phyloP scores from a whole-genome alignment of 2,888 invertebrate genomes.

The Neelides folsomi region DNA sequence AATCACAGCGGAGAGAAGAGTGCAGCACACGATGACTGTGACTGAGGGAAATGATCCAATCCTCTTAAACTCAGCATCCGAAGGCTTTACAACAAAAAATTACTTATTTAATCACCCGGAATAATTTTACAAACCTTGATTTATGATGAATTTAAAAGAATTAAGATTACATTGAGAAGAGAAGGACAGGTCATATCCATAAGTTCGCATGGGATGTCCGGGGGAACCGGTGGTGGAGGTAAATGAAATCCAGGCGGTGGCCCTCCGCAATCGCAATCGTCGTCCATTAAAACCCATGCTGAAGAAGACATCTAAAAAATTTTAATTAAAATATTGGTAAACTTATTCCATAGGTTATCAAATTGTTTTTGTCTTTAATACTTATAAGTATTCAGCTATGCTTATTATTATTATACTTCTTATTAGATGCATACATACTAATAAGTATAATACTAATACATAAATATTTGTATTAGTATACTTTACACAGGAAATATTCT shows the following conservation, averaged over 20 bases:
- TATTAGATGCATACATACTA: too few species aligned
- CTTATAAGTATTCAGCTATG: too few species aligned
- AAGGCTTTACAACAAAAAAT: conserved; percentile 19
- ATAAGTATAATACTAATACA: too few species aligned
- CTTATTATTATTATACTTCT: too few species aligned
- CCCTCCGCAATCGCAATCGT: conserved; percentile 30
- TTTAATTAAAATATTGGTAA: too few species aligned
- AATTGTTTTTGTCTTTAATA: too few species aligned
- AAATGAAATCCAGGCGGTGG: conserved; percentile 31
- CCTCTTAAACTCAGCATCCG: conserved; percentile 32
- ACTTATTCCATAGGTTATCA: too few species aligned
- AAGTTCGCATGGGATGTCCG: conserved; percentile 31
- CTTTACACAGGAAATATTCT: too few species aligned
- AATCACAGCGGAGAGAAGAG: conserved; percentile 32
- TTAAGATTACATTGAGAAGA: conserved; percentile 29
- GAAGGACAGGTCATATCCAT: conserved; percentile 33
- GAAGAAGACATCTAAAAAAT: conserved; percentile 33
- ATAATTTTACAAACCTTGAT: neutral
- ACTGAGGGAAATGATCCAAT: conserved; percentile 33
- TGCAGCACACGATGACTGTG: conserved; percentile 31
- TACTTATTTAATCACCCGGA: conserved; percentile 3
- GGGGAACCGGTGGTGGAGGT: conserved; percentile 32
- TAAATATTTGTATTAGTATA: too few species aligned
- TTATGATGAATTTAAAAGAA: neutral
- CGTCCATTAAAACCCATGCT: conserved; percentile 33